Conservation (phyloP, 2,113 vertebrate genomes). For the Microtus ochrogaster region DNA sequence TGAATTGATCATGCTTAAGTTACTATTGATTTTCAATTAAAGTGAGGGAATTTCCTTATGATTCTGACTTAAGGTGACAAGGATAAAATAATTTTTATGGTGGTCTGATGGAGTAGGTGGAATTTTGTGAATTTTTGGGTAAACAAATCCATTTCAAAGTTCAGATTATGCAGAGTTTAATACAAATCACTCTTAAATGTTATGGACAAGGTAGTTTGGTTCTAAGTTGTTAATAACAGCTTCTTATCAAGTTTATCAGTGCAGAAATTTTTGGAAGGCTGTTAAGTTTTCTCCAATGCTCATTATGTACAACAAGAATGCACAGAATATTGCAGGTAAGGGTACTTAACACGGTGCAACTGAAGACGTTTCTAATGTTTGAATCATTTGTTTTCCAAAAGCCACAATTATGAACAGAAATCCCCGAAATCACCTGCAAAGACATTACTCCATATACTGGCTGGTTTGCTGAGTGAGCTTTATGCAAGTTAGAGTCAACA, state of each 20-base stretch:
- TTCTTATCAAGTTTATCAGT: neutral
- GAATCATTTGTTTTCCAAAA: conserved; percentile 26
- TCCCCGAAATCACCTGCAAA: conserved; percentile 20
- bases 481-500: neutral
- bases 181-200: neutral
- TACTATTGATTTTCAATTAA: neutral
- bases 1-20: neutral
- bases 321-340: conserved; percentile 1
- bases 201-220: neutral
- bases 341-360: neutral
- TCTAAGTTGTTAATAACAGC: neutral
- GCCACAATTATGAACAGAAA: neutral
- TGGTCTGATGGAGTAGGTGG: neutral
- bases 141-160: neutral
- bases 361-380: conserved; percentile 16
- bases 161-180: neutral
- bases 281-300: conserved; percentile 39
- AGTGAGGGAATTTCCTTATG: neutral
- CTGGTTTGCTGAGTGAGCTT: neutral
- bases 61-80: neutral
- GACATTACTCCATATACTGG: neutral
- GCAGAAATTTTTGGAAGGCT: conserved; percentile 47
- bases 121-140: neutral
- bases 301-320: conserved; percentile 27
- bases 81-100: neutral